Conservation (phyloP, 2,888 invertebrate genomes). For the Tanypteryx hageni region DNA sequence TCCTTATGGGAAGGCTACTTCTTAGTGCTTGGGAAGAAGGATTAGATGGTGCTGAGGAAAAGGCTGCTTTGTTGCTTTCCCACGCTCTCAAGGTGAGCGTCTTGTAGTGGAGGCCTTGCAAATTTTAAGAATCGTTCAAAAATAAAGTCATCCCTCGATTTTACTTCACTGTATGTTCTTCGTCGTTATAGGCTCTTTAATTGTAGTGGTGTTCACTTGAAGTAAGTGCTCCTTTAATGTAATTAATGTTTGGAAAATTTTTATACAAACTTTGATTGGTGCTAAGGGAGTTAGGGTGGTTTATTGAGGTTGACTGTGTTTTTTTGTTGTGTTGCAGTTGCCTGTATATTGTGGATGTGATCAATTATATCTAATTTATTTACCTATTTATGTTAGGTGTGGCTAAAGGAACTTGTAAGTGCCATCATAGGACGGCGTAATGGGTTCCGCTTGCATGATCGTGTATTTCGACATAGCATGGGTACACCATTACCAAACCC, state of each 20-base stretch:
- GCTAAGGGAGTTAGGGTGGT: neutral
- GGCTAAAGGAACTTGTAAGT: slow-evolving; percentile 87
- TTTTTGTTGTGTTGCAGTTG: slow-evolving; percentile 53
- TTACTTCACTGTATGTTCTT: no score
- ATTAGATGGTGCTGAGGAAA: slow-evolving; percentile 88
- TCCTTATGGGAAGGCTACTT: slow-evolving; percentile 89
- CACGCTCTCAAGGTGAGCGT: slow-evolving; percentile 83
- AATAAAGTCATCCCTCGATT: no score
- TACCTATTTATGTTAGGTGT: slow-evolving; percentile 72
- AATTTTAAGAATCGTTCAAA: no score
- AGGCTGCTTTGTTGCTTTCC: slow-evolving; percentile 88
- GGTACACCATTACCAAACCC: slow-evolving; percentile 89
- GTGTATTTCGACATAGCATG: slow-evolving; percentile 86
- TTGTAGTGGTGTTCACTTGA: no score
- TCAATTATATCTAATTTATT: slow-evolving; percentile 76
- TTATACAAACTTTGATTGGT: no score
- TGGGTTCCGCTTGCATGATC: slow-evolving; percentile 86
- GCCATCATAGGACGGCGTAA: slow-evolving; percentile 88
- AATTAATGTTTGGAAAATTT: no score
- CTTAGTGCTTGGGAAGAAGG: slow-evolving; percentile 94
- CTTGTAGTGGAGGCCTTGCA: no score
- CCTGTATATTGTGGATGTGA: slow-evolving; percentile 65
- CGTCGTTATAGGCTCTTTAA: no score
- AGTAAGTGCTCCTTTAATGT: no score
- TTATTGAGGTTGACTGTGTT: neutral